Percentiles rank a stretch among this genome's conserved stretches.
These are phyloP conservation scores for Solea solea DNA, from an alignment of 2,113 vertebrate species.

Conservation along the genomic window DNA sequence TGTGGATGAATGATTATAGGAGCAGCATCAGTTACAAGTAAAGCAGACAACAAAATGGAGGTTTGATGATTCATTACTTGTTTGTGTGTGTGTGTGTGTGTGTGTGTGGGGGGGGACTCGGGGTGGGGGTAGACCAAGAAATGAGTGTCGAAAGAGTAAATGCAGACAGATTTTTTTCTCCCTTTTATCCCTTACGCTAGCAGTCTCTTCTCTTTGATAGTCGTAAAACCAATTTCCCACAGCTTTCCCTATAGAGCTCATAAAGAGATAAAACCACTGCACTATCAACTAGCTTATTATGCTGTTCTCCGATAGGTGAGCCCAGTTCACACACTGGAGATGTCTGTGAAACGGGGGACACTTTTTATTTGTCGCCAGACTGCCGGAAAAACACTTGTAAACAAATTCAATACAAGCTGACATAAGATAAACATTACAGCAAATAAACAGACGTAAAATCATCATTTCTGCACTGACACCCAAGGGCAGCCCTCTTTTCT, in stretches of 20 bases:
- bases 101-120: background rate
- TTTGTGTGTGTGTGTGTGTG: too few species aligned
- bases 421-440: conserved; percentile 27
- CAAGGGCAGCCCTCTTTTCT: conserved; percentile 36
- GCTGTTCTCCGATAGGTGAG: conserved; percentile 63
- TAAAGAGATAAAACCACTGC: conserved; percentile 78
- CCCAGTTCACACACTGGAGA: conserved; percentile 50
- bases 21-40: conserved; percentile 5
- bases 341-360: conserved; percentile 44
- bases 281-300: conserved; percentile 73
- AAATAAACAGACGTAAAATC: conserved; percentile 52
- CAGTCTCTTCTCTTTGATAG: conserved; percentile 73
- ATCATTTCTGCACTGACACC: conserved; percentile 49
- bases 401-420: conserved; percentile 50
- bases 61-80: conserved; percentile 38
- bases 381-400: conserved; percentile 52
- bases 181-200: conserved; percentile 63
- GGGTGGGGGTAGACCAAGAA: conserved; percentile 13
- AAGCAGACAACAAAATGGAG: conserved; percentile 40
- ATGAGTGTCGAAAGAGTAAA: conserved; percentile 43
- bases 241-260: conserved; percentile 71
- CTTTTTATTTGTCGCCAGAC: conserved; percentile 33
- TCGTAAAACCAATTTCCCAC: conserved; percentile 77
- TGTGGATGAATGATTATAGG: conserved; percentile 8
- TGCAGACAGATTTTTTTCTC: conserved; percentile 39